Evolutionary conservation across 2,113 vertebrate species (phyloP), one percentile per base, ranked within the genome.

Genomic region (Oophaga pumilio): DNA sequence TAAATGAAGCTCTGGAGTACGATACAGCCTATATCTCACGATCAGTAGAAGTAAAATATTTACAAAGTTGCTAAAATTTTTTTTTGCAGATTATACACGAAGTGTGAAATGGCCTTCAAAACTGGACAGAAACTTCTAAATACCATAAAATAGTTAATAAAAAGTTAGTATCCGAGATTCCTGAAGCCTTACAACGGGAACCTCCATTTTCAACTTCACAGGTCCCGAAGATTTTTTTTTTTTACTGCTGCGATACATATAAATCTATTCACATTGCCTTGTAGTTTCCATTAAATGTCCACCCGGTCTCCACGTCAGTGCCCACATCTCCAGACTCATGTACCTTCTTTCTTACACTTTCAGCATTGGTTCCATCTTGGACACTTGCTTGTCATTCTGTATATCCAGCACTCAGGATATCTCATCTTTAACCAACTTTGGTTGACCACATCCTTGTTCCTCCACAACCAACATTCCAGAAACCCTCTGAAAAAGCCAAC

Each of bases 151-250:
- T 66, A 76, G 18, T 18, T 17, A 76, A 20, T 76, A 76, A 50
- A 74, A 76, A 20, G 26, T 18, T 11, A 20, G 73, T 22, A 4
- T 76, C 17, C 26, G 24, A 4, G 52, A 53, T 62, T 22, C 17
- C 11, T n/a, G 59, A 64, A 22, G 64, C 49, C 49, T 68, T 66
- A 15, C 22, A 69, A 28, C 2, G 22, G 81, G 60, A 83, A 83
- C 81, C 81, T 83, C 81, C 81, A 83, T 69, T 53, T 26, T 52
- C 14, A 24, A 83, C 66, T 66, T 83, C 81, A 83, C 50, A 53
- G 81, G 81, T 69, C 49, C 81, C 81, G 8, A 26, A 9, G 20
- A 53, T 20, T 60, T 64, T 0, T 50, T 62, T 49, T 43, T 43
- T 2, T 43, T 24, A 3, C 77, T 26, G 49, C n/a, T 52, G 8